Evolutionary conservation across 2,888 invertebrate genomes (phyloP).

Genomic region (Zaprionus bogoriensis): DNA sequence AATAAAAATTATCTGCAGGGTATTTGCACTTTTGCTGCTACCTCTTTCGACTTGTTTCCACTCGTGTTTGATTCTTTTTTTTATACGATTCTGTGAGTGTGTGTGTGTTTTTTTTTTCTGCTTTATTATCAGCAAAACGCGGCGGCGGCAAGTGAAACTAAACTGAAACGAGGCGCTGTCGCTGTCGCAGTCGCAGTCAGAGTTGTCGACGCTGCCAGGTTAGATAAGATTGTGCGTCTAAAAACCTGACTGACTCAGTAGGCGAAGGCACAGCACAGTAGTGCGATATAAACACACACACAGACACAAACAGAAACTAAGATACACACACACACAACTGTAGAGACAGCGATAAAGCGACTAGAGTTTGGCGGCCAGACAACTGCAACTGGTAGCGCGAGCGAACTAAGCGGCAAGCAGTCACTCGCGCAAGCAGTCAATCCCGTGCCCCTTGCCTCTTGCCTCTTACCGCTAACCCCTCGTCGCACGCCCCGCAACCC

Average conservation of each 20-base stretch:
- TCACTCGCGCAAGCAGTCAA: slow-evolving; percentile 34
- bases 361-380: slow-evolving; percentile 6
- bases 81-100: slow-evolving; percentile 26
- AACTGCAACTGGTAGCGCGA: slow-evolving; percentile 41
- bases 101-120: slow-evolving; percentile 18
- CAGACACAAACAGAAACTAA: slow-evolving; percentile 14
- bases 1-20: slow-evolving; percentile 23
- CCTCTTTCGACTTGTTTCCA: background rate
- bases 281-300: slow-evolving; percentile 59
- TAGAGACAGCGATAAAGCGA: slow-evolving; percentile 2
- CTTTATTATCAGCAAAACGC: slow-evolving; percentile 54
- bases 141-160: slow-evolving; percentile 70
- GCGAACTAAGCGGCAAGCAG: slow-evolving; percentile 31
- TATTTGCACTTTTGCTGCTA: slow-evolving; percentile 23
- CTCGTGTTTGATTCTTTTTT: slow-evolving; percentile 8
- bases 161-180: slow-evolving; percentile 48
- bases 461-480: background rate
- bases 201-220: slow-evolving; percentile 62
- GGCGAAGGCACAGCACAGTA: slow-evolving; percentile 65
- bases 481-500: background rate
- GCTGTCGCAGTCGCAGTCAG: slow-evolving; percentile 43
- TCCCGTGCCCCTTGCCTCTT: background rate
- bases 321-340: slow-evolving; percentile 19
- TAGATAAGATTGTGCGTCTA: slow-evolving; percentile 76
- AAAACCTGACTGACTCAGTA: slow-evolving; percentile 67